Conservation (phyloP, 53 echinoderm and acorn worm genomes). For the Apostichopus leukothele region DNA sequence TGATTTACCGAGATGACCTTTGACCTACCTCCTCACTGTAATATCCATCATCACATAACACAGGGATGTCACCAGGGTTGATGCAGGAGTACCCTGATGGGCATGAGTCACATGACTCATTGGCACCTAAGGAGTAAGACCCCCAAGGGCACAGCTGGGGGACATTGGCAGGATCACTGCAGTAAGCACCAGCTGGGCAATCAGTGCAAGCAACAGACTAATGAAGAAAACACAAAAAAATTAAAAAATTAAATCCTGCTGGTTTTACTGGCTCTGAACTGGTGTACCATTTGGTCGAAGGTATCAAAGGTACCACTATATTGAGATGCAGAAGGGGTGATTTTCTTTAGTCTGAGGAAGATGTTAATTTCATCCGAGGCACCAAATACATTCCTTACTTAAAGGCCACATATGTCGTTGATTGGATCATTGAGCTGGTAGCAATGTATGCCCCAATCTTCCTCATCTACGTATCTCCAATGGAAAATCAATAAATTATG, state of each 20-base stretch:
- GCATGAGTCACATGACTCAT: conserved; percentile 76
- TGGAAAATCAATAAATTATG: too few species aligned
- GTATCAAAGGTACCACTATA: too few species aligned
- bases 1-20: background rate
- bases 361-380: too few species aligned
- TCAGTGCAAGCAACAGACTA: conserved; percentile 73
- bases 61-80: conserved; percentile 80
- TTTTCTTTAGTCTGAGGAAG: too few species aligned
- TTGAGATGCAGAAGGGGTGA: too few species aligned
- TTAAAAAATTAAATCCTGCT: too few species aligned
- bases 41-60: conserved; percentile 73
- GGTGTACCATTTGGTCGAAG: background rate
- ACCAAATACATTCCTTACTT: too few species aligned
- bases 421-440: too few species aligned
- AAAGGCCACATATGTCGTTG: too few species aligned
- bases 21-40: conserved; percentile 82
- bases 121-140: conserved; percentile 67
- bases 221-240: background rate
- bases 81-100: conserved; percentile 90
- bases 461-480: too few species aligned
- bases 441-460: too few species aligned
- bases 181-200: conserved; percentile 90
- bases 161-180: conserved; percentile 66
- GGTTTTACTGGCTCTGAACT: background rate
- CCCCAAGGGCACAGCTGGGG: conserved; percentile 85